Evolutionary conservation across 2,888 invertebrate genomes (phyloP).

Genomic region (Augiades crinisus): DNA sequence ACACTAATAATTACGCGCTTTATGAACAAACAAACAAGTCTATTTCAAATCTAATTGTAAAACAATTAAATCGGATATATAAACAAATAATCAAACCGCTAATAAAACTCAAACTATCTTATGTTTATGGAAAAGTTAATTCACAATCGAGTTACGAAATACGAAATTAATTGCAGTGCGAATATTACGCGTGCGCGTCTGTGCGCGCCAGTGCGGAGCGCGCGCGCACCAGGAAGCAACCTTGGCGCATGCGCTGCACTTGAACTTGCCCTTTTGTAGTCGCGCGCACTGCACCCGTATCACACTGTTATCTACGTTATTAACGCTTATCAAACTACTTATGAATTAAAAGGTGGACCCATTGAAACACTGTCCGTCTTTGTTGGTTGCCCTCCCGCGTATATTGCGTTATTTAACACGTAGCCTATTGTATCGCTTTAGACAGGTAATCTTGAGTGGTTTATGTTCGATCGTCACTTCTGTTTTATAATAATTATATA

Average conservation of each 20-base stretch:
- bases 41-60: too few species aligned
- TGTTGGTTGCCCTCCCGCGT: not conserved
- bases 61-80: too few species aligned
- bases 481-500: too few species aligned
- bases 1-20: too few species aligned
- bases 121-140: not conserved
- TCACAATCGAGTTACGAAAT: not conserved
- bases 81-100: too few species aligned
- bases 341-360: slow-evolving; percentile 21
- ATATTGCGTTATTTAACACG: not conserved
- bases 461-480: too few species aligned
- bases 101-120: too few species aligned
- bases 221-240: slow-evolving; percentile 72
- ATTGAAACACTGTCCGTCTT: not conserved
- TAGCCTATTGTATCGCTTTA: not conserved
- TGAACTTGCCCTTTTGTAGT: slow-evolving; percentile 65
- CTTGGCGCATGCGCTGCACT: slow-evolving; percentile 63
- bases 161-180: slow-evolving; percentile 1
- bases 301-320: slow-evolving; percentile 21
- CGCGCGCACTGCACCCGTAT: slow-evolving; percentile 28
- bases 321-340: slow-evolving; percentile 22
- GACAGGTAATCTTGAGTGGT: too few species aligned
- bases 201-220: slow-evolving; percentile 43
- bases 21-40: too few species aligned
- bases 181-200: slow-evolving; percentile 31